A percentile compares a stretch with the other conserved stretches of the same genome.
phyloP scores from a whole-genome alignment of 2,113 vertebrate species.

The Rhodinocichla rosea region DNA sequence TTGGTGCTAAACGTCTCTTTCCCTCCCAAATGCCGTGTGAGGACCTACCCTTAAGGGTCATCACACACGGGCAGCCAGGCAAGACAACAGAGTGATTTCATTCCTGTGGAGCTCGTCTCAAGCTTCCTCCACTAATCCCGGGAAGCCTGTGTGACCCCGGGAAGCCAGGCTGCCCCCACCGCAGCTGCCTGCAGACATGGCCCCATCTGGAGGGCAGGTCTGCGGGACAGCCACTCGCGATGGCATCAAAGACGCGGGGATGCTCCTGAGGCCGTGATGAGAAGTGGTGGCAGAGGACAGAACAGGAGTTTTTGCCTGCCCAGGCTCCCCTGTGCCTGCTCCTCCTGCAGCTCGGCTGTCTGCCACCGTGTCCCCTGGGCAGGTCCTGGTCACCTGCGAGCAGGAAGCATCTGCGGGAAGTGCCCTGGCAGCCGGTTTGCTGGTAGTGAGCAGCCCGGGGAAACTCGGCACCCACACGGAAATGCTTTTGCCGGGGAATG shows the following conservation, averaged over 20 bases:
- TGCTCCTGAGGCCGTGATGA: background rate
- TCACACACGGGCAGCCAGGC: background rate
- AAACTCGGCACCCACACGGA: fast-evolving
- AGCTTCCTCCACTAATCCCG: background rate
- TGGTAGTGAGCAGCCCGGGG: fast-evolving
- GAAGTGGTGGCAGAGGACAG: background rate
- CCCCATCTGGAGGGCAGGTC: background rate
- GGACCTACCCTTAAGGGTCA: background rate
- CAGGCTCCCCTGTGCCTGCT: background rate
- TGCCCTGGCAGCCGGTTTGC: background rate
- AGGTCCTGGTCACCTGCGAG: background rate
- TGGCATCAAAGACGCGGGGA: background rate
- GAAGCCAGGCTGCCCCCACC: background rate
- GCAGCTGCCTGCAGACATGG: background rate
- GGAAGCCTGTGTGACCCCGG: background rate
- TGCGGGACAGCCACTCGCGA: fast-evolving
- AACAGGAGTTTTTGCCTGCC: background rate
- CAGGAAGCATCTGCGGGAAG: background rate
- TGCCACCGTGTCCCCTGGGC: background rate
- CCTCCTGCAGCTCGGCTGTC: background rate
- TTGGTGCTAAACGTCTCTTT: background rate
- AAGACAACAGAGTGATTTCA: background rate
- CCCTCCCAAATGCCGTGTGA: background rate
- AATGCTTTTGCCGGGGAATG: background rate
- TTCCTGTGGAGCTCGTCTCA: background rate